Evolutionary conservation across 2,888 invertebrate genomes (phyloP).

Genomic region (Scaptomyza reducta): DNA sequence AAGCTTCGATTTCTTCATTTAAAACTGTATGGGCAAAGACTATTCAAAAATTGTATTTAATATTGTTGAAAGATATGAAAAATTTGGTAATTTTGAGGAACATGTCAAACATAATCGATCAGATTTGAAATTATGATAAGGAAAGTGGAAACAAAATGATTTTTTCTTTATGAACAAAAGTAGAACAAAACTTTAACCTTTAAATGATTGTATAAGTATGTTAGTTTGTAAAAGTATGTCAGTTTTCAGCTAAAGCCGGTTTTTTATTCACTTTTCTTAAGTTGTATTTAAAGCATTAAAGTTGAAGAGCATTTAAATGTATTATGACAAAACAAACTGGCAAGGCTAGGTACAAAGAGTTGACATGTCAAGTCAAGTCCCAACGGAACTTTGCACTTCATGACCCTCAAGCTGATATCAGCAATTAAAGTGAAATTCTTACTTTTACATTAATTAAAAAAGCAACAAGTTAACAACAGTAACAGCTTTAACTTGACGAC

Average conservation of each 20-base stretch:
- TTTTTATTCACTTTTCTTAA: too few relatives aligned
- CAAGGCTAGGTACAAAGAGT: slow-evolving; percentile 24
- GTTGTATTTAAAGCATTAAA: not conserved
- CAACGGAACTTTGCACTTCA: slow-evolving; percentile 39
- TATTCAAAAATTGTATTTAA: not conserved
- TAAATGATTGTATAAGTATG: not conserved
- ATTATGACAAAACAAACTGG: not conserved
- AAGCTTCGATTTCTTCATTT: not conserved
- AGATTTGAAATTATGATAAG: not conserved
- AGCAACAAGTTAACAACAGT: not conserved
- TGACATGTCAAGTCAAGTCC: slow-evolving; percentile 36
- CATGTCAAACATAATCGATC: slow-evolving; percentile 1
- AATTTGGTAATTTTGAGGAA: not conserved
- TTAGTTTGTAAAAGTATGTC: too few relatives aligned
- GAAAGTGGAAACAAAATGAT: not conserved
- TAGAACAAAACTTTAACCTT: not conserved
- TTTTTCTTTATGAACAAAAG: not conserved
- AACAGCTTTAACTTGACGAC: slow-evolving; percentile 2
- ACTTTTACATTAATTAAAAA: slow-evolving; percentile 63
- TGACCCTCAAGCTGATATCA: slow-evolving; percentile 32
- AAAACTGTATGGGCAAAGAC: slow-evolving; percentile 1
- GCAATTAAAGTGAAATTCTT: slow-evolving; percentile 60
- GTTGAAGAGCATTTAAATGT: not conserved
- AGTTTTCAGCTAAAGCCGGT: not conserved
- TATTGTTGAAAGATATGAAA: not conserved